Evolutionary conservation across 2,113 vertebrate species (phyloP), one percentile per base, ranked within the genome.

Genomic region (Gorilla gorilla): DNA sequence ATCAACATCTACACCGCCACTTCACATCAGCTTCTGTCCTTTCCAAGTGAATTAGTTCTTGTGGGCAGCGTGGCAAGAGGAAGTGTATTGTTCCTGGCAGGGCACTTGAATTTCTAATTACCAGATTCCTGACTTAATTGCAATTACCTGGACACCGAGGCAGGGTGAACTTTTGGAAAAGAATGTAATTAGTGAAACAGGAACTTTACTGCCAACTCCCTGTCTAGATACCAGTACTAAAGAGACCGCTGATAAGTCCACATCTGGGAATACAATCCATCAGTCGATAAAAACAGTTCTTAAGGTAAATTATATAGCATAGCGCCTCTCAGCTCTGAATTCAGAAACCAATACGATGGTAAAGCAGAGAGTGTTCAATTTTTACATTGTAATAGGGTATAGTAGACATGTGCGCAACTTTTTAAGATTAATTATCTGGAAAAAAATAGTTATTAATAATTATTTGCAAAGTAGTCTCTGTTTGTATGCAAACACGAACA

Each of bases 71-170:
- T 11, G 76, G 98, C 99, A 97, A 96, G 97, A 98, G 98, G 98
- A 99, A 98, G 97, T 98, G 98, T 97, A 98, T 99, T 99, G 98
- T 98, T 98, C 98, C 98, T 99, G 99, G 98, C 99, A 99, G 98
- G 98, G 98, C 98, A 97, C 98, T 99, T 98, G 98, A 98, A 98
- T 99, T 98, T 99, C 98, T 99, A 98, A 99, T 99, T 98, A 98
- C 97, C 93, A 98, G 98, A 99, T 98, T 99, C 98, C 98, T 99
- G 97, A 98, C 98, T 99, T 99, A 99, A 99, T 99, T 99, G 99
- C 99, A 99, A 98, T 99, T 99, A 99, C 99, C 98, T 99, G 98
- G 98, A 99, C 98, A 99, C 98, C 98, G 98, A 98, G 98, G 98
- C 98, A 98, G 98, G 98, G 98, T 98, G 98, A 99, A 98, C 98